Evolutionary conservation across 2,888 invertebrate species (phyloP), one percentile per base, ranked within the genome.

Genomic region (Lycia hirtaria): DNA sequence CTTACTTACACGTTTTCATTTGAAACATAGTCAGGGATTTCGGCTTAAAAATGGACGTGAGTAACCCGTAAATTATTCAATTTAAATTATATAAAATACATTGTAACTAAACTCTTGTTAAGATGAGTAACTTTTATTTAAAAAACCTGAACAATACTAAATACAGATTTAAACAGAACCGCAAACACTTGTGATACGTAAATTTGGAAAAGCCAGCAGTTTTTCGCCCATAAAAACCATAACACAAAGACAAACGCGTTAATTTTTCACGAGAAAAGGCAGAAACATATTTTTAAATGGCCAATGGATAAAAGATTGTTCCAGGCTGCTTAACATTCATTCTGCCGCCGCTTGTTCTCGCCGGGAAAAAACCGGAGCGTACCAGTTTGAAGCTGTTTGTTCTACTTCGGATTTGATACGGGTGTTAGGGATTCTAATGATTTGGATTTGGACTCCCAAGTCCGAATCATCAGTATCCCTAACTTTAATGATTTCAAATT

Each of bases 301-400:
- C 37, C 50, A 51, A 56, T 51, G 51, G 40, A 47, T 56, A 40
- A 56, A 40, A 40, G 50, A 41, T 50, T 4, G 28, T 48, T 12
- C 40, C 32, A 38, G 37, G 24, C 50, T 56, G 45, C 38, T 56
- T 51, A 51, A 40, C 51, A 56, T 56, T 56, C 51, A 51, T 56
- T 56, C 26, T 45, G 22, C 20, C 12, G 43, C 19, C 12, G 43
- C 19, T 38, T 48, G 54, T 41, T 48, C 33, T 9, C 49, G 33
- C 24, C 9, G 17, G 40, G 14, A 49, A 43, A 56, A n/a, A 38
- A 32, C 12, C 37, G 15, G 37, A 33, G 15, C 5, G 2, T 26
- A 20, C 38, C 28, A 28, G 44, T 32, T 52, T 26, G 24, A 37
- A 37, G n/a, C 37, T 10, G 38, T 22, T 45, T 45, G 30, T 45